These are phyloP conservation scores for Syngnathus acus DNA, from an alignment of 2,797 vertebrate species.

Conservation along the genomic window DNA sequence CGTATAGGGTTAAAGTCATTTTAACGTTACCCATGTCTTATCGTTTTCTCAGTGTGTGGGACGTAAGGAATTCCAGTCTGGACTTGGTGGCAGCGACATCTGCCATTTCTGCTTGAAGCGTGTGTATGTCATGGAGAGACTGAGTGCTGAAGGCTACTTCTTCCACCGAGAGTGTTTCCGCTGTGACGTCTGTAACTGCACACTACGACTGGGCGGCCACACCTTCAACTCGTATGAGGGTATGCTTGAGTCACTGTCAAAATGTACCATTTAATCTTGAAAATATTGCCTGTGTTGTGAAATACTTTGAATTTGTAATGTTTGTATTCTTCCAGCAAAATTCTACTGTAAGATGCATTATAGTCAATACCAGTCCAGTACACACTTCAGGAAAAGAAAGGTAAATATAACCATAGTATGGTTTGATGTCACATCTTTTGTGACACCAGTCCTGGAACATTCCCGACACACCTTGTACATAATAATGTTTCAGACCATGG, in stretches of 20 bases:
- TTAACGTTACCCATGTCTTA: slow-evolving; percentile 10
- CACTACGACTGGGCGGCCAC: slow-evolving; percentile 82
- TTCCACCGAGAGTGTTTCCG: slow-evolving; percentile 96
- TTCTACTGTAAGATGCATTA: slow-evolving; percentile 96
- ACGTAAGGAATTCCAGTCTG: slow-evolving; percentile 72
- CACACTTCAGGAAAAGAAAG: slow-evolving; percentile 64
- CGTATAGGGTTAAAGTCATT: neutral
- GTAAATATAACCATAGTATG: slow-evolving; percentile 37
- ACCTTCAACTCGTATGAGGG: slow-evolving; percentile 83
- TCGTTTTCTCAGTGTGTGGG: slow-evolving; percentile 66
- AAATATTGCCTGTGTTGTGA: neutral
- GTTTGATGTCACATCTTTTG: too few species aligned
- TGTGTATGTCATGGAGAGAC: slow-evolving; percentile 92
- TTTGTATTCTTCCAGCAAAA: slow-evolving; percentile 67
- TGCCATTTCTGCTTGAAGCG: slow-evolving; percentile 92
- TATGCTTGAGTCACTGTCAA: slow-evolving; percentile 36
- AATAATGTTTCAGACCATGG: too few species aligned
- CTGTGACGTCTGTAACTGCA: slow-evolving; percentile 79
- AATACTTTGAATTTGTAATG: neutral
- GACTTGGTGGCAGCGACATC: slow-evolving; percentile 81
- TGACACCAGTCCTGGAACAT: too few species aligned
- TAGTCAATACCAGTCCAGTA: slow-evolving; percentile 70
- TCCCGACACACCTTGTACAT: too few species aligned
- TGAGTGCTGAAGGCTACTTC: slow-evolving; percentile 88
- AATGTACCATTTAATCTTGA: neutral